Evolutionary conservation across 2,797 vertebrate genomes (phyloP), one percentile per base, ranked within the genome.

Genomic region (Craterocephalus amniculus): DNA sequence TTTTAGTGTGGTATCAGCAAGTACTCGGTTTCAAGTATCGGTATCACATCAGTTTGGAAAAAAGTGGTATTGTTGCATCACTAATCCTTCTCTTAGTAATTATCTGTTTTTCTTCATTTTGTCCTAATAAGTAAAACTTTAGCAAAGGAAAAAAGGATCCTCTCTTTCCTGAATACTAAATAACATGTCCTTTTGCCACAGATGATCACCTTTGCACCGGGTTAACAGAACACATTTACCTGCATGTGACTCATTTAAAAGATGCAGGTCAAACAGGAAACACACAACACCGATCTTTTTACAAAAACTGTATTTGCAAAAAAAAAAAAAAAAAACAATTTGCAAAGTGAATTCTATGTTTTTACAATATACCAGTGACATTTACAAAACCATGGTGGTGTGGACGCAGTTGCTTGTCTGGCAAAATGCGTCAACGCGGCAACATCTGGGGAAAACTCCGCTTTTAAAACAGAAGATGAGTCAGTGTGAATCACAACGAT

Each of bases 261-360:
- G 26, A 66, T 3, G 49, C 1, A 20, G 27, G 11, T 1, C 5
- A 12, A n/a, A 78, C 0, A 79, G 36, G 27, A 2, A 27, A 72
- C 70, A 78, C 32, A 83, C 48, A 54, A 32, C 5, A n/a, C 0
- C 4, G 13, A 29, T 3, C 67, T n/a, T 76, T 90, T 88, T 81
- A 85, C 70, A 91, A 88, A 92, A 89, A 72, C n/a, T 89, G 81
- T 90, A 90, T 92, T 90, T 90, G 85, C 76, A 78, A 84, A 77
- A 79, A 63, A 70, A 75, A 69, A 13, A 13, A 38, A n/a, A n/a
- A n/a, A 36, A 74, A 79, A 77, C 74, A 63, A 77, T 78, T 79
- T 80, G 73, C 62, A 87, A 85, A 76, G 78, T 83, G 74, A 80
- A 85, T 26, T 88, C 77, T 76, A 65, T 78, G 24, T 81, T 87